Percentiles rank a stretch among this genome's conserved stretches.
These are phyloP conservation scores for Apamea anceps DNA, from an alignment of 2,888 invertebrate species.

Conservation along the genomic window DNA sequence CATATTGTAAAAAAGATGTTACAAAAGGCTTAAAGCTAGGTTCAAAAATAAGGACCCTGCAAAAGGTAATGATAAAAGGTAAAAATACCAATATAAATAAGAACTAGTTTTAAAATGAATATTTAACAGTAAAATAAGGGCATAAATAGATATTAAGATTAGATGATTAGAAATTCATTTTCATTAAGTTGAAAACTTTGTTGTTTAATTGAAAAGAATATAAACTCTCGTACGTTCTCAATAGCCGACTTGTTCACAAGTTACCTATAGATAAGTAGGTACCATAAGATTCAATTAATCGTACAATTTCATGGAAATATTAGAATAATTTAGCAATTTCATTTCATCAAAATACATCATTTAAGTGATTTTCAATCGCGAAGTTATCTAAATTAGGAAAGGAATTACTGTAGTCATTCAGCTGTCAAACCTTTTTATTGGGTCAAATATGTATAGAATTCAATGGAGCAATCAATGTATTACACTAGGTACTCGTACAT, in stretches of 20 bases:
- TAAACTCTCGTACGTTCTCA: neutral
- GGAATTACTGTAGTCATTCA: slow-evolving; percentile 53
- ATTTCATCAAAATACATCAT: neutral
- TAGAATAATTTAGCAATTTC: neutral
- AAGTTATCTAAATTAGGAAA: slow-evolving; percentile 43
- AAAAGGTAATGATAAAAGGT: too few relatives aligned
- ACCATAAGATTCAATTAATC: neutral
- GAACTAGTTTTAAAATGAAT: too few relatives aligned
- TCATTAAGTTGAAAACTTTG: neutral
- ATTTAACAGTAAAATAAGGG: too few relatives aligned
- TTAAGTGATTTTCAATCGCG: slow-evolving; percentile 22
- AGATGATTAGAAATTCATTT: too few relatives aligned
- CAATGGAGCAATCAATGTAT: slow-evolving; percentile 11
- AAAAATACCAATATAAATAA: too few relatives aligned
- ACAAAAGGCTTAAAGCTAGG: too few relatives aligned
- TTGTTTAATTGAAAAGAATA: neutral
- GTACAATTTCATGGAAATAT: neutral
- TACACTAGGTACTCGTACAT: neutral
- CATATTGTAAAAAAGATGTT: too few relatives aligned
- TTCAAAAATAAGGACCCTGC: too few relatives aligned
- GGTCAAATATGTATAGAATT: slow-evolving; percentile 26
- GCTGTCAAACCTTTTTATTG: slow-evolving; percentile 44
- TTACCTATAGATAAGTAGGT: neutral
- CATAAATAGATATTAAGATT: too few relatives aligned
- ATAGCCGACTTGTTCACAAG: neutral